These are phyloP conservation scores for Hydriomena furcata DNA, from an alignment of 2,888 invertebrate genomes.

Conservation along the genomic window DNA sequence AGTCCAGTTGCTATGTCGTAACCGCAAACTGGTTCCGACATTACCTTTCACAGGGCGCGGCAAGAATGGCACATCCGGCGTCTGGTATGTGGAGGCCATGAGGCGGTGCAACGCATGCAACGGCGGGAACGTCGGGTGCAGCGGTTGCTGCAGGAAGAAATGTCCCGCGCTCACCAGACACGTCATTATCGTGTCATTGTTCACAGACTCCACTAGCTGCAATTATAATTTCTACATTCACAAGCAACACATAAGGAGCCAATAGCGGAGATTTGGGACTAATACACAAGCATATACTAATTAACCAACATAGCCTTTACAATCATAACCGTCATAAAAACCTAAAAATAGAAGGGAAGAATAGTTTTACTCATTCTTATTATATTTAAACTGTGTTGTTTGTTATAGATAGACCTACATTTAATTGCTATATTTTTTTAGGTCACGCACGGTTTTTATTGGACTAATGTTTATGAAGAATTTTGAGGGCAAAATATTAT, in stretches of 20 bases:
- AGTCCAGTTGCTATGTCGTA: slow-evolving; percentile 33
- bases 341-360: no score
- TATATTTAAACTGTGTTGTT: no score
- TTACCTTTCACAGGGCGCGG: slow-evolving; percentile 91
- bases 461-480: no score
- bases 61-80: slow-evolving; percentile 90
- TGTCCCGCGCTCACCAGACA: slow-evolving; percentile 94
- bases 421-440: no score
- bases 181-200: slow-evolving; percentile 96
- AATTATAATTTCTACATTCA: slow-evolving; percentile 68
- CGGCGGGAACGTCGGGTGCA: slow-evolving; percentile 95
- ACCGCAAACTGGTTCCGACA: slow-evolving; percentile 31
- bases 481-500: no score
- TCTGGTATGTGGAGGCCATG: slow-evolving; percentile 93
- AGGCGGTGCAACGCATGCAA: slow-evolving; percentile 90
- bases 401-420: no score
- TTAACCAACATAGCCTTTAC: no score
- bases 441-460: no score
- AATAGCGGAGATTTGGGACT: no score
- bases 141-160: slow-evolving; percentile 97
- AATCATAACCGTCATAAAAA: no score
- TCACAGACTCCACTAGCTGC: slow-evolving; percentile 94
- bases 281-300: no score
- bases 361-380: no score
- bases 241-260: background rate